These are phyloP conservation scores for Amphiprion clarkii DNA, from an alignment of 2,797 vertebrate species.

Conservation along the genomic window DNA sequence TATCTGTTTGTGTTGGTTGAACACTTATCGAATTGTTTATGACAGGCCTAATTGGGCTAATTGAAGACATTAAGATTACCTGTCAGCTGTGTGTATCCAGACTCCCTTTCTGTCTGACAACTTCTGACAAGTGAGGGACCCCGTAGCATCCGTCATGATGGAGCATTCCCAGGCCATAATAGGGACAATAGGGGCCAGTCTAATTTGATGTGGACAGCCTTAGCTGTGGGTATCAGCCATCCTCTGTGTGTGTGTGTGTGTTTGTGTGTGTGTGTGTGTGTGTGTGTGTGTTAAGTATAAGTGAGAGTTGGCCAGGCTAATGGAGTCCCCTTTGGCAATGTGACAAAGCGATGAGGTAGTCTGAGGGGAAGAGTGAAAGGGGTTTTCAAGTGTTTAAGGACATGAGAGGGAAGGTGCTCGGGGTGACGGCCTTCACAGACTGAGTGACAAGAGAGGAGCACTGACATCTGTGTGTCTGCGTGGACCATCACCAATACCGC, in stretches of 20 bases:
- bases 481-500: slow-evolving; percentile 57
- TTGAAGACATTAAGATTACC: slow-evolving; percentile 99
- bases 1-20: slow-evolving; percentile 99
- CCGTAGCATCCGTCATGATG: slow-evolving; percentile 98
- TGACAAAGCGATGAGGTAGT: slow-evolving; percentile 96
- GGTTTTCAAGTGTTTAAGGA: slow-evolving; percentile 93
- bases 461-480: slow-evolving; percentile 68
- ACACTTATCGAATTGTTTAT: slow-evolving; percentile 99
- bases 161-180: slow-evolving; percentile 94
- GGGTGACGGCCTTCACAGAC: slow-evolving; percentile 88
- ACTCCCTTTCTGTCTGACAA: slow-evolving; percentile 97
- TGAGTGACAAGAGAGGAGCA: slow-evolving; percentile 84
- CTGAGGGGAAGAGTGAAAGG: slow-evolving; percentile 90
- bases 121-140: slow-evolving; percentile 99
- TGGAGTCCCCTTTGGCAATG: slow-evolving; percentile 94
- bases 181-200: slow-evolving; percentile 95
- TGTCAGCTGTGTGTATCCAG: slow-evolving; percentile 99
- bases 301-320: slow-evolving; percentile 86
- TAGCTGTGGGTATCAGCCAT: slow-evolving; percentile 88
- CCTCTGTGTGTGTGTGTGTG: slow-evolving; percentile 34
- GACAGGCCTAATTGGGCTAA: slow-evolving; percentile 99
- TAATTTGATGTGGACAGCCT: slow-evolving; percentile 98
- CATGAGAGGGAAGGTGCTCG: slow-evolving; percentile 89
- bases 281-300: slow-evolving; percentile 71
- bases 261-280: slow-evolving; percentile 64